Evolutionary conservation across 2,113 vertebrate species (phyloP).

Genomic region (Syngnathus floridae): DNA sequence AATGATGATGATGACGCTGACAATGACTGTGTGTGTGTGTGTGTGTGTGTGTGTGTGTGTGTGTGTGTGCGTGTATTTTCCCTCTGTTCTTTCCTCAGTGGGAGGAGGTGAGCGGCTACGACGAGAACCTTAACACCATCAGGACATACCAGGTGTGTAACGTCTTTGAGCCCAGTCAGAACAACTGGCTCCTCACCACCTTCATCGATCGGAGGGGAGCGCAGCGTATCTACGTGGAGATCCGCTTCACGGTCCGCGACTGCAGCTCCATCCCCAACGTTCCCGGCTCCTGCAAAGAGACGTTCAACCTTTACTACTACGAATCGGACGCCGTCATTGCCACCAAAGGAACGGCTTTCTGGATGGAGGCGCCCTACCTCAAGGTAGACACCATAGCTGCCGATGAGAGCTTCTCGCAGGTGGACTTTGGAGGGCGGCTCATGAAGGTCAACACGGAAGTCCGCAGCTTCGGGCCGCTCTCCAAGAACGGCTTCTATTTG

Average conservation of each 20-base stretch:
- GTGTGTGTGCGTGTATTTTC: not conserved
- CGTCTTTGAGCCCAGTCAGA: conserved; percentile 95
- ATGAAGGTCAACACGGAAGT: conserved; percentile 99
- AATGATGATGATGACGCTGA: too few species aligned
- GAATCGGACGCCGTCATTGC: conserved; percentile 92
- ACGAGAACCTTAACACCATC: conserved; percentile 98
- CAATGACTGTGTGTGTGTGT: conserved; percentile 9
- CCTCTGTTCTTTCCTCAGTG: conserved; percentile 71
- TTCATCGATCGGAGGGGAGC: conserved; percentile 89
- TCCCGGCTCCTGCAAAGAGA: conserved; percentile 97
- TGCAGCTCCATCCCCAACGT: conserved; percentile 98
- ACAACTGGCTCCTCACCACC: conserved; percentile 98
- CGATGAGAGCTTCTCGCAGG: conserved; percentile 98
- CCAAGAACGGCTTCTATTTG: conserved; percentile 93
- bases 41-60: conserved; percentile 3
- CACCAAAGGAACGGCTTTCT: conserved; percentile 92
- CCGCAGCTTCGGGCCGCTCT: conserved; percentile 92
- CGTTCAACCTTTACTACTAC: conserved; percentile 98
- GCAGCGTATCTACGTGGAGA: conserved; percentile 95
- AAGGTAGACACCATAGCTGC: conserved; percentile 99
- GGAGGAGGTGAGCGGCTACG: conserved; percentile 98
- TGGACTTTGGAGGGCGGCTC: conserved; percentile 94
- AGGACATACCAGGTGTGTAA: conserved; percentile 99
- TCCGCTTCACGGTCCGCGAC: conserved; percentile 96
- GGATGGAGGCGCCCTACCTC: conserved; percentile 96